phyloP scores from a whole-genome alignment of 2,888 invertebrate genomes.

The Lasioglossum villosulum region DNA sequence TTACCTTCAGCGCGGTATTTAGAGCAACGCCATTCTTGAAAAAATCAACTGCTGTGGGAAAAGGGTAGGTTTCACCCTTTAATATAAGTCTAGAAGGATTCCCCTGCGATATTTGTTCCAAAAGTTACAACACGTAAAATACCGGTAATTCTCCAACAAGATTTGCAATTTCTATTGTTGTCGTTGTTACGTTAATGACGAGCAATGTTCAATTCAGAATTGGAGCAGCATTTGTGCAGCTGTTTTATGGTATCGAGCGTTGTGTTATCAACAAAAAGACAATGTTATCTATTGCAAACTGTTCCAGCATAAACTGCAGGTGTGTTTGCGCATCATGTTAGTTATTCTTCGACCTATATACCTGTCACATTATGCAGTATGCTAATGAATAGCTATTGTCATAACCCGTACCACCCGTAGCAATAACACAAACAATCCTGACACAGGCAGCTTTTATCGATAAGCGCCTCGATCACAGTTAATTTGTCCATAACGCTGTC shows the following conservation, averaged over 20 bases:
- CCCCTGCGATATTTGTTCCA: background rate
- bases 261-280: background rate
- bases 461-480: constrained; percentile 24
- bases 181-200: background rate
- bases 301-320: constrained; percentile 15
- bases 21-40: too few species aligned
- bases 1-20: too few species aligned
- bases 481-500: constrained; percentile 13
- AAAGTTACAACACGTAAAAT: background rate
- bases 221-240: background rate
- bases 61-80: background rate
- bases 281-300: constrained; percentile 33
- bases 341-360: constrained; percentile 61
- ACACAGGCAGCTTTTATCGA: constrained; percentile 43
- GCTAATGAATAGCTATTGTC: constrained; percentile 67
- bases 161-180: background rate
- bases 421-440: constrained; percentile 49
- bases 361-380: constrained; percentile 62
- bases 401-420: constrained; percentile 50
- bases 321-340: constrained; percentile 29
- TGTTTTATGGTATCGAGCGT: background rate
- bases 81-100: background rate
- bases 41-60: background rate
- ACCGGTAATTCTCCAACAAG: background rate
- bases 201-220: background rate